Evolutionary conservation across 1,140 invertebrate genomes (phyloP), one percentile per base, ranked within the genome.

Genomic region (Hyposmocoma kahamanoa): DNA sequence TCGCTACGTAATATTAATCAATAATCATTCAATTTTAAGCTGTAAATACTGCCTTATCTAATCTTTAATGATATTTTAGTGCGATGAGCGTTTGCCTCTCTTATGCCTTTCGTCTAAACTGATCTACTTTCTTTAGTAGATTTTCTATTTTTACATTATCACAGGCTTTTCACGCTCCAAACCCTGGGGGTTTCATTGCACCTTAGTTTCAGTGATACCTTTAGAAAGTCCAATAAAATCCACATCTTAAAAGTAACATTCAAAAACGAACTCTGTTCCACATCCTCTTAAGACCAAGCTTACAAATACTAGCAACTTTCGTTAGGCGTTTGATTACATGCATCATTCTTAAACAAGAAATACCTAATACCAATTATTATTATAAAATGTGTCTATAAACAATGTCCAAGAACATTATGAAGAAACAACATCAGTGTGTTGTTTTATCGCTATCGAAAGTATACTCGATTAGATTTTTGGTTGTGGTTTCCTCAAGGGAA

Each of bases 131-230:
- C 52, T 63, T 51, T 61, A 70, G 41, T 60, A 48, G 59, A 67
- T 59, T 67, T 62, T 71, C 61, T 71, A 70, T 67, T 63, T 66
- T 77, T 67, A 68, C 65, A 65, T 76, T 84, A 84, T 84, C 81
- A 84, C 81, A 84, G 78, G 72, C 76, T 45, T 46, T 30, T 72
- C 70, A 70, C 72, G 74, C 72, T 76, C 76, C 22, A 53, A 71
- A 70, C 70, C 75, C 73, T 68, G 56, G 58, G 68, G 72, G 70
- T 71, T 47, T 67, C 66, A 74, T 72, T 74, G 73, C 77, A 79
- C 73, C 70, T 69, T 72, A 53, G 53, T 65, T 64, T 59, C 56
- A 62, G 46, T 57, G 54, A 62, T 62, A 59, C 45, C 53, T 48
- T 56, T 49, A 51, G 50, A 46, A 57, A 57, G 44, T 53, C 43